Conservation (phyloP, 2,888 invertebrate species). For the Colletes collaris region DNA sequence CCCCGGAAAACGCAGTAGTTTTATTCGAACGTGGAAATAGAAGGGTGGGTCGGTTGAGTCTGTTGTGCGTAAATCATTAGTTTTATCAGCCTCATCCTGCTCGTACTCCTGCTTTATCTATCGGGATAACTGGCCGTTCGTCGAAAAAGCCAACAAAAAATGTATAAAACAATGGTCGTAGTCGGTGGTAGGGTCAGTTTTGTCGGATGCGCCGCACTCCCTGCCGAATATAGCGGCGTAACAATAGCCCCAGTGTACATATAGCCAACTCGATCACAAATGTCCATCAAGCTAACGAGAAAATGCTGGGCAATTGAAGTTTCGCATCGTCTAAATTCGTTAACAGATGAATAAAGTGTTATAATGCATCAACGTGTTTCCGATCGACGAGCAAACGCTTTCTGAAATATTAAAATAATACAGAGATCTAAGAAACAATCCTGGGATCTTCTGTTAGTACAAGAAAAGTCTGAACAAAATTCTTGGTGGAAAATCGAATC, state of each 20-base stretch:
- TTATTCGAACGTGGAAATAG: conserved; percentile 69
- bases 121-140: conserved; percentile 77
- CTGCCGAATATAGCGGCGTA: conserved; percentile 55
- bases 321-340: conserved; percentile 32
- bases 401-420: too few relatives aligned
- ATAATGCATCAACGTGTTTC: too few relatives aligned
- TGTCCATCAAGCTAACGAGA: conserved; percentile 51
- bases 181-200: conserved; percentile 56
- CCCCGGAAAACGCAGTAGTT: conserved; percentile 72
- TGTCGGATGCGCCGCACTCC: conserved; percentile 31
- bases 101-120: conserved; percentile 80
- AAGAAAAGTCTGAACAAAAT: too few relatives aligned
- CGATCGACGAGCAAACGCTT: too few relatives aligned
- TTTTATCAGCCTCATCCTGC: conserved; percentile 81
- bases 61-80: conserved; percentile 80
- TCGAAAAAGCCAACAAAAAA: conserved; percentile 71
- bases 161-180: conserved; percentile 74
- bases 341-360: conserved; percentile 16
- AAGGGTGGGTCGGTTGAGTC: conserved; percentile 44
- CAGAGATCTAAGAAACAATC: too few relatives aligned
- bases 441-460: too few relatives aligned
- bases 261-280: conserved; percentile 44
- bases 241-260: conserved; percentile 45
- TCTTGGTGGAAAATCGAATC: too few relatives aligned
- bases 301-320: conserved; percentile 42